Evolutionary conservation across 2,888 invertebrate species (phyloP), one percentile per base, ranked within the genome.

Genomic region (Volucella inanis): DNA sequence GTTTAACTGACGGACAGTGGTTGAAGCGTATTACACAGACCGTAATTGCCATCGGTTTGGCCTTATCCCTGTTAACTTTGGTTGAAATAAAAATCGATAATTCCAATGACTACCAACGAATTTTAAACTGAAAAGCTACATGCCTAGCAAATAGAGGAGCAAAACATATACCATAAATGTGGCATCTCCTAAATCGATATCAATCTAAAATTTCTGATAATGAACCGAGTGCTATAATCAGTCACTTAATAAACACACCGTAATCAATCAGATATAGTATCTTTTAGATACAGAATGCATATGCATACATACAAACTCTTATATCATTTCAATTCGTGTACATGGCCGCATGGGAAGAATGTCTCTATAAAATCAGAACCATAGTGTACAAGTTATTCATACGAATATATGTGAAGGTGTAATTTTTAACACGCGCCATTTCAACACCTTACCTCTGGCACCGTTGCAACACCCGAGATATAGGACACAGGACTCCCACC

Each of bases 381-480:
- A 54, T 10, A 59, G 64, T 41, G 59, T 57, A 57, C 52, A 75
- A 71, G 54, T 55, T 74, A 74, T 76, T 74, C 31, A 31, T 31
- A 31, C 31, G 31, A 31, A 31, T 31, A 31, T 31, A 31, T 57
- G 72, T 77, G 78, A 54, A 82, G 72, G 85, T 87, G 85, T 87
- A 82, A 87, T 76, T 86, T 87, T 79, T 76, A 85, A 82, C 87
- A 87, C 87, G 85, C 85, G 87, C 87, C 62, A 65, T 70, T 75
- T 67, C 67, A 75, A 47, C 78, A 57, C 72, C 62, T 15, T 22
- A 11, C 67, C 31, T 38, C 76, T 14, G 50, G 22, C 47, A 18
- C 49, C 57, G 49, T 0, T 31, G 38, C 31, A 8, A 18, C 12
- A 18, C 10, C 39, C 41, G 12, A n/a, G 15, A 55, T 22, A 11